Percentiles rank a stretch among this genome's conserved stretches.
Conservation (phyloP, 2,888 invertebrate species). For the Pecten maximus region DNA sequence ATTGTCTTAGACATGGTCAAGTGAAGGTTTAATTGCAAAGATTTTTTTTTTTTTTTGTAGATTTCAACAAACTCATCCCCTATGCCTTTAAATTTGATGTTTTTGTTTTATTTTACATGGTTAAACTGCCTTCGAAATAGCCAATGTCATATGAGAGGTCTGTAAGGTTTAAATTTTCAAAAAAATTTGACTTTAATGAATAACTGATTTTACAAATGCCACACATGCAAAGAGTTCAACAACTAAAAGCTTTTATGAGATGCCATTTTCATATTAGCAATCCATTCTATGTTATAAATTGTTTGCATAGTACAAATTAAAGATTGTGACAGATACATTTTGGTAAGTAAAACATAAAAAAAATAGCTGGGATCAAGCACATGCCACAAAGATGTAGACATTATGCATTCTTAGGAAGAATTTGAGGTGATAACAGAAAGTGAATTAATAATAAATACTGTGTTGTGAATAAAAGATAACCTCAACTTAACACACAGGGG, state of each 20-base stretch:
- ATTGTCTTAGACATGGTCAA: no score
- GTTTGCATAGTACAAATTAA: not conserved
- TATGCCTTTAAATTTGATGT: no score
- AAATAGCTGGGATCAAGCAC: not conserved
- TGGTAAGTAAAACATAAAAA: not conserved
- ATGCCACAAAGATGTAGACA: not conserved
- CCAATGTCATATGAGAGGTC: no score
- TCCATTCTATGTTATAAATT: not conserved
- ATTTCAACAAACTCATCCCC: no score
- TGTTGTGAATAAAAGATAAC: not conserved
- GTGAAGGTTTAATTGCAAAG: no score
- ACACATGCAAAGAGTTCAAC: not conserved
- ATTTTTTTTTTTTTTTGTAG: no score
- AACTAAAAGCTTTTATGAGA: not conserved
- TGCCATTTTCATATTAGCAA: not conserved
- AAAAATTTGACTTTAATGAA: no score
- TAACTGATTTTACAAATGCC: not conserved
- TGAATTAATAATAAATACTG: not conserved
- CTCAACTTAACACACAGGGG: conserved; percentile 1
- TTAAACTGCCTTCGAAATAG: no score
- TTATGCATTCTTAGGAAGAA: not conserved
- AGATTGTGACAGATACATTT: not conserved
- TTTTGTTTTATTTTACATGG: no score
- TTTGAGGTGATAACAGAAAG: not conserved
- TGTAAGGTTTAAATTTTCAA: no score